Evolutionary conservation across 1,140 invertebrate genomes (phyloP).

Genomic region (Contarinia nasturtii): DNA sequence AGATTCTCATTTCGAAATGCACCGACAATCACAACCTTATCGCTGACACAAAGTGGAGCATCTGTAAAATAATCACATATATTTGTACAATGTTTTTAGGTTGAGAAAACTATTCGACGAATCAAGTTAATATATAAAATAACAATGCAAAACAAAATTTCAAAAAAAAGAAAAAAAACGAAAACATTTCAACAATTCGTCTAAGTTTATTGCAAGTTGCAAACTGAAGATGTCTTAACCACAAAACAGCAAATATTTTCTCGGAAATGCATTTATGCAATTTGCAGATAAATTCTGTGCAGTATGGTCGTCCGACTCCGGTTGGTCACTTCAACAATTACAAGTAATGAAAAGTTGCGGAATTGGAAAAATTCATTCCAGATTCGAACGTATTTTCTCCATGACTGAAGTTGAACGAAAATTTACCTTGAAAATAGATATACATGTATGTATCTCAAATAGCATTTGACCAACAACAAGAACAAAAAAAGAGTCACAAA

Average conservation of each 20-base stretch:
- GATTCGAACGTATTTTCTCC: too few relatives aligned
- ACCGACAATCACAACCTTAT: constrained; percentile 58
- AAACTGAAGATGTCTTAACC: too few relatives aligned
- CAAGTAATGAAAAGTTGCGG: constrained; percentile 15
- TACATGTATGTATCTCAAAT: neutral
- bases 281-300: too few relatives aligned
- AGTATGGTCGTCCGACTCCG: constrained; percentile 1
- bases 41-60: constrained; percentile 57
- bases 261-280: too few relatives aligned
- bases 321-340: constrained; percentile 9
- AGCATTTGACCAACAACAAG: constrained; percentile 12
- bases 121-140: neutral
- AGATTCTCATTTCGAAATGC: constrained; percentile 65
- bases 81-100: neutral
- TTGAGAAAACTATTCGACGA: neutral
- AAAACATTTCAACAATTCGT: too few relatives aligned
- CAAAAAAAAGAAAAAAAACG: constrained; percentile 2
- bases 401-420: too few relatives aligned
- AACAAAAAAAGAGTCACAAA: constrained; percentile 10
- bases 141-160: constrained; percentile 3
- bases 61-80: constrained; percentile 33
- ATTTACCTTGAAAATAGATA: too few relatives aligned
- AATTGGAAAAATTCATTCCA: constrained; percentile 3
- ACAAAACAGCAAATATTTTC: too few relatives aligned
- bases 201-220: too few relatives aligned